A percentile compares a stretch with the other conserved stretches of the same genome.
Evolutionary conservation across 2,113 vertebrate species (phyloP).

Genomic region (Hippocampus mohnikei): DNA sequence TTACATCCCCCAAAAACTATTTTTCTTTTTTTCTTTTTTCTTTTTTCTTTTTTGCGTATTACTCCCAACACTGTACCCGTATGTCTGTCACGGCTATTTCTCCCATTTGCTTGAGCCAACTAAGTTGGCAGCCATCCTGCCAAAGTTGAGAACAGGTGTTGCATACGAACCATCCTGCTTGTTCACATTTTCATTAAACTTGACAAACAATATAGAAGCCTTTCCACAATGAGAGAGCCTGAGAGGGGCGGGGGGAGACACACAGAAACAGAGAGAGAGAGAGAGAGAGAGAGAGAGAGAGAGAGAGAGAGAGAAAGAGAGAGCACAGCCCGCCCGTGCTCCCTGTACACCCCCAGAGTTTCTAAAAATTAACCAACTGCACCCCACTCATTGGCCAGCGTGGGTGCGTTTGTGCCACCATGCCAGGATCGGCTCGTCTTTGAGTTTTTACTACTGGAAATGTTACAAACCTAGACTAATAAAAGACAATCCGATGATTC

Average conservation of each 20-base stretch:
- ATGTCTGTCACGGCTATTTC: no score
- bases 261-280: conserved; percentile 22
- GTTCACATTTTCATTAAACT: conserved; percentile 28
- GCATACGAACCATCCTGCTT: neutral
- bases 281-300: no score
- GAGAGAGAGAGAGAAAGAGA: conserved; percentile 12
- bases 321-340: conserved; percentile 49
- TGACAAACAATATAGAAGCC: conserved; percentile 19
- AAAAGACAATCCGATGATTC: no score
- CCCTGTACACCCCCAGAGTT: conserved; percentile 60
- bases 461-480: neutral
- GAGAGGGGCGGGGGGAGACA: no score
- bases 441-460: conserved; percentile 27
- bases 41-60: no score
- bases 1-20: no score
- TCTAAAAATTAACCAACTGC: conserved; percentile 63
- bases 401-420: conserved; percentile 33
- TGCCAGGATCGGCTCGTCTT: conserved; percentile 29
- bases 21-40: no score
- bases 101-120: no score
- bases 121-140: no score
- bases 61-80: no score
- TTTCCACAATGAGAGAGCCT: conserved; percentile 8
- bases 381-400: conserved; percentile 14
- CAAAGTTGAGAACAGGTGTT: no score